Percentiles rank a stretch among this genome's conserved stretches.
Conservation (phyloP, 2,888 invertebrate genomes). For the Nomada flava region DNA sequence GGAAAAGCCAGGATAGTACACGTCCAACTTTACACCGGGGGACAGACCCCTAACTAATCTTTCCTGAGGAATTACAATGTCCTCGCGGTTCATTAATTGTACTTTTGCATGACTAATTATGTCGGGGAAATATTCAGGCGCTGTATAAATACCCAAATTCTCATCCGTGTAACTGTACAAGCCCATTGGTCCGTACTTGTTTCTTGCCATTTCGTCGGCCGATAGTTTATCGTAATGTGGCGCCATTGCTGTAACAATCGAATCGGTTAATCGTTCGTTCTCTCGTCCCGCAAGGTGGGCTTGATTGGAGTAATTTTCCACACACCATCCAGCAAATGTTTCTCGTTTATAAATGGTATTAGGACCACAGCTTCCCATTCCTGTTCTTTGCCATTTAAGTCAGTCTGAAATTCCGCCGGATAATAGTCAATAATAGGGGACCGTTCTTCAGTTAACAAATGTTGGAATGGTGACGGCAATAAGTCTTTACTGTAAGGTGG, state of each 20-base stretch:
- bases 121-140: constrained; percentile 88
- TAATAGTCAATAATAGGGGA: constrained; percentile 96
- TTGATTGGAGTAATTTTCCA: background rate
- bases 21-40: constrained; percentile 88
- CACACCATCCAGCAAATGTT: constrained; percentile 77
- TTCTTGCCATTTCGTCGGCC: constrained; percentile 90
- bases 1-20: constrained; percentile 96
- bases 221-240: constrained; percentile 88
- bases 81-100: constrained; percentile 85
- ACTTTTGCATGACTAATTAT: constrained; percentile 86
- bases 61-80: constrained; percentile 86
- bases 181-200: constrained; percentile 94
- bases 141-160: constrained; percentile 86
- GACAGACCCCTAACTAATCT: constrained; percentile 89
- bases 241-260: constrained; percentile 87
- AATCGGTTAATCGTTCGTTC: background rate
- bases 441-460: constrained; percentile 90
- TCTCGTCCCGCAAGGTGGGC: background rate
- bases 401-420: constrained; percentile 95
- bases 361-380: constrained; percentile 98
- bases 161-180: constrained; percentile 89
- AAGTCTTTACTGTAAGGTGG: constrained; percentile 93
- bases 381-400: constrained; percentile 97
- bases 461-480: constrained; percentile 91
- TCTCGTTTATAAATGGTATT: constrained; percentile 97